A percentile compares a stretch with the other conserved stretches of the same genome.
Evolutionary conservation across 2,888 invertebrate genomes (phyloP).

Genomic region (Polydrusus pterygomalis): DNA sequence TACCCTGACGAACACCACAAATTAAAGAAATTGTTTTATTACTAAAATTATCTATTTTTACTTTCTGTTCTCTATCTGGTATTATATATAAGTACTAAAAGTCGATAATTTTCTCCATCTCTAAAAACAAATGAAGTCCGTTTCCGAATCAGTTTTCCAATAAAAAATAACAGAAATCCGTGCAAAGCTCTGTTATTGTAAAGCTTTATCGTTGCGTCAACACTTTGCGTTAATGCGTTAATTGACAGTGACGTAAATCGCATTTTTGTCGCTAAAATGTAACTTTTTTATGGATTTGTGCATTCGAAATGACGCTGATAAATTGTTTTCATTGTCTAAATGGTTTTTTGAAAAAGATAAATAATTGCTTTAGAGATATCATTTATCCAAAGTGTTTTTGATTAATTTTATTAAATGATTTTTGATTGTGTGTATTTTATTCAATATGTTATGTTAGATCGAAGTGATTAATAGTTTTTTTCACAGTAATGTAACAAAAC

Average conservation of each 20-base stretch:
- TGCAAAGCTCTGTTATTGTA: slow-evolving; percentile 40
- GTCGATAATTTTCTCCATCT: too few relatives aligned
- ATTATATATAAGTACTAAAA: too few relatives aligned
- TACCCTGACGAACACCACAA: too few relatives aligned
- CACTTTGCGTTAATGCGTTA: slow-evolving; percentile 42
- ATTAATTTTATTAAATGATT: slow-evolving; percentile 8
- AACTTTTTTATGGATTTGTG: slow-evolving; percentile 42
- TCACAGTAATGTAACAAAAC: too few relatives aligned
- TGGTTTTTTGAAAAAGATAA: slow-evolving; percentile 26
- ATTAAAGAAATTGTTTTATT: too few relatives aligned
- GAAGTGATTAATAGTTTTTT: too few relatives aligned
- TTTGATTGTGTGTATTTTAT: background rate
- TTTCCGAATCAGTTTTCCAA: slow-evolving; percentile 8
- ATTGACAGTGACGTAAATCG: slow-evolving; percentile 41
- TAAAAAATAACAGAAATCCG: slow-evolving; percentile 23
- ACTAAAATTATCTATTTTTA: too few relatives aligned
- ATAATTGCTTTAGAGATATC: slow-evolving; percentile 17
- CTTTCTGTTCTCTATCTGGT: too few relatives aligned
- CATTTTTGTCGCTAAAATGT: slow-evolving; percentile 38
- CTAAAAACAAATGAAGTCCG: background rate
- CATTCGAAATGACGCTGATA: slow-evolving; percentile 36
- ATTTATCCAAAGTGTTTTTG: slow-evolving; percentile 9
- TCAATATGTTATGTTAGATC: background rate
- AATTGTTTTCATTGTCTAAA: slow-evolving; percentile 34
- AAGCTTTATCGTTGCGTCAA: slow-evolving; percentile 39